Conservation (phyloP, 1,140 invertebrate genomes). For the Philopotamus ludificatus region DNA sequence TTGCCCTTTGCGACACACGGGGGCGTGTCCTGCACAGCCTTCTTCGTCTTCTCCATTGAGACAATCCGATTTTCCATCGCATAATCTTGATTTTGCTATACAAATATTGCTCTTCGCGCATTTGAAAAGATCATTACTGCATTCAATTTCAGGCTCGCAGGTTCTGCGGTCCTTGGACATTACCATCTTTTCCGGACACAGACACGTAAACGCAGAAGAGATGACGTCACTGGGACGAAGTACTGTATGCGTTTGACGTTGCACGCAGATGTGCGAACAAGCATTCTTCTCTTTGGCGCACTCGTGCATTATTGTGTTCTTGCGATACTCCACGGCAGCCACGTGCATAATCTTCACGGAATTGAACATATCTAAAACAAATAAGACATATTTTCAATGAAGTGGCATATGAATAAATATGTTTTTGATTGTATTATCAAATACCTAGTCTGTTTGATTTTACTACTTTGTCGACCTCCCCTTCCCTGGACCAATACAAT, state of each 20-base stretch:
- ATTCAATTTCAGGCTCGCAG: conserved; percentile 55
- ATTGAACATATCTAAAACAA: conserved; percentile 3
- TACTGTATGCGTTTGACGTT: background rate
- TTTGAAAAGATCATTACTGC: conserved; percentile 55
- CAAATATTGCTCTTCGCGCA: conserved; percentile 63
- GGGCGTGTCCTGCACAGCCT: conserved; percentile 55
- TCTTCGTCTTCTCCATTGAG: conserved; percentile 66
- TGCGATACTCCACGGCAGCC: background rate
- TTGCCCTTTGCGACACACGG: conserved; percentile 55
- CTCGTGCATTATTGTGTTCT: conserved; percentile 4
- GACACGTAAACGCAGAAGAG: conserved; percentile 50
- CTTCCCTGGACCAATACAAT: conserved; percentile 63
- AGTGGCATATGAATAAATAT: no score
- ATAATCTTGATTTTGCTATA: conserved; percentile 61
- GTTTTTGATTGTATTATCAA: no score
- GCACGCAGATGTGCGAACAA: conserved; percentile 13
- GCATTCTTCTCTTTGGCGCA: background rate
- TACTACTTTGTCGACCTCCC: conserved; percentile 45
- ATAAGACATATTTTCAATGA: no score
- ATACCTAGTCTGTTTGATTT: conserved; percentile 48
- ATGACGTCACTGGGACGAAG: conserved; percentile 15
- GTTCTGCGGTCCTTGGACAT: conserved; percentile 53
- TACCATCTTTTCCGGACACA: conserved; percentile 62
- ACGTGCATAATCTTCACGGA: background rate
- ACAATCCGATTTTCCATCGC: conserved; percentile 72